Evolutionary conservation across 2,888 invertebrate species (phyloP).

Genomic region (Diploptera punctata): DNA sequence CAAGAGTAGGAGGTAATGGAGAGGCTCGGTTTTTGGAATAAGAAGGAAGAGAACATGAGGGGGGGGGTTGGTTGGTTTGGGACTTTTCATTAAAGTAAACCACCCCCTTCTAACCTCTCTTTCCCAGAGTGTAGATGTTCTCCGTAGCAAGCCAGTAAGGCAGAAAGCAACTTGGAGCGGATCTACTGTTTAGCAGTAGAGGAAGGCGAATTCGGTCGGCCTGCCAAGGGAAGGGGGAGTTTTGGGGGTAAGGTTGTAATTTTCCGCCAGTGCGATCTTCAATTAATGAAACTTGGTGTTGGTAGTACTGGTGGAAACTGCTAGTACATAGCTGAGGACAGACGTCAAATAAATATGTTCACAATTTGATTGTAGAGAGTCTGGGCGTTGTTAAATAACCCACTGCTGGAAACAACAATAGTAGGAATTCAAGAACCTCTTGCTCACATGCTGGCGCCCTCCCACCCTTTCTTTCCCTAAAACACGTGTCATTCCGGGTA

Average conservation of each 20-base stretch:
- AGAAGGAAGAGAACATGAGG: slow-evolving; percentile 24
- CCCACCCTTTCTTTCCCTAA: too few species aligned
- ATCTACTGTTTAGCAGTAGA: too few species aligned
- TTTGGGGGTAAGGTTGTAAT: slow-evolving; percentile 38
- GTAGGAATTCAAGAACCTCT: too few species aligned
- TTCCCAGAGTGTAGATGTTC: not conserved
- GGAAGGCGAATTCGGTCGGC: slow-evolving; percentile 21
- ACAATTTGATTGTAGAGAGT: slow-evolving; percentile 35
- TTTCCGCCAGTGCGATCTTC: slow-evolving; percentile 36
- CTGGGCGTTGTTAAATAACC: too few species aligned
- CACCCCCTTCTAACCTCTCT: too few species aligned
- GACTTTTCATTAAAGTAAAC: slow-evolving; percentile 39
- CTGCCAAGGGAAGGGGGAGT: slow-evolving; percentile 23
- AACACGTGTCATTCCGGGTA: too few species aligned
- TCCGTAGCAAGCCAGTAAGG: slow-evolving; percentile 7
- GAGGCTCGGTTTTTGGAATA: too few species aligned
- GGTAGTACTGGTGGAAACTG: slow-evolving; percentile 11
- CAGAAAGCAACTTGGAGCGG: slow-evolving; percentile 8
- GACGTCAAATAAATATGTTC: slow-evolving; percentile 37
- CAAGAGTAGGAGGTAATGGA: not conserved
- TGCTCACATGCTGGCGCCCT: too few species aligned
- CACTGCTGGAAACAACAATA: too few species aligned
- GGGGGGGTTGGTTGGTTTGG: too few species aligned
- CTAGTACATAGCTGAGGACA: slow-evolving; percentile 25
- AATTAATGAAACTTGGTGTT: slow-evolving; percentile 33